Percentiles rank a stretch among this genome's conserved stretches.
Conservation (phyloP, 2,888 invertebrate genomes). For the Copidosoma aretas region DNA sequence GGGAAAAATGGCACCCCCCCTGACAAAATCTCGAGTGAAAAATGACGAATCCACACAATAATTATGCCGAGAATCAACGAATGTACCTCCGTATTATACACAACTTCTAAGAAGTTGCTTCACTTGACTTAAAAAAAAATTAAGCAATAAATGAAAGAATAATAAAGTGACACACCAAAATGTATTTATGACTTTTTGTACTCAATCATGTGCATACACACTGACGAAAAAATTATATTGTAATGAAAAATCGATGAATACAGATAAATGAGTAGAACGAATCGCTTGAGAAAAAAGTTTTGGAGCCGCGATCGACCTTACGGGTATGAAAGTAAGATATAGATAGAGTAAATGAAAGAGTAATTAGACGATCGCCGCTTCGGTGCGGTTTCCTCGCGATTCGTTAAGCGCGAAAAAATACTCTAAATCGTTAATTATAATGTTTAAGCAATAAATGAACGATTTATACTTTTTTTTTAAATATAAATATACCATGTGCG, state of each 20-base stretch:
- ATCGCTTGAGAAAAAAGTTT: constrained; percentile 45
- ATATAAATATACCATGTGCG: constrained; percentile 36
- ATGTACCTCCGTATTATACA: constrained; percentile 20
- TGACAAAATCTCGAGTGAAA: constrained; percentile 37
- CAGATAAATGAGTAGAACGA: constrained; percentile 25
- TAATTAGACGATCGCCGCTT: constrained; percentile 50
- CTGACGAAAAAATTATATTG: constrained; percentile 26
- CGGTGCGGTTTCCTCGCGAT: constrained; percentile 45
- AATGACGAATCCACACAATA: constrained; percentile 39
- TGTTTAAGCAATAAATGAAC: constrained; percentile 21
- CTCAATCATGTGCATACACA: constrained; percentile 14
- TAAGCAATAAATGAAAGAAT: no score
- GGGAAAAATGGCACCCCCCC: constrained; percentile 34
- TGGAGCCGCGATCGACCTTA: constrained; percentile 51
- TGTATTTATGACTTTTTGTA: constrained; percentile 22
- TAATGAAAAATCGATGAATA: constrained; percentile 21
- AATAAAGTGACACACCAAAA: constrained; percentile 2
- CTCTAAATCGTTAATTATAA: constrained; percentile 18
- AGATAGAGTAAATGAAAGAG: not conserved
- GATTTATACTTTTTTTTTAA: constrained; percentile 29
- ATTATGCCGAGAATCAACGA: constrained; percentile 35
- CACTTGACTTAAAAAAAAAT: constrained; percentile 8
- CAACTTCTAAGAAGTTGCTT: constrained; percentile 33
- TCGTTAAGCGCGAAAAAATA: constrained; percentile 29
- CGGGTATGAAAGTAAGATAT: not conserved